Evolutionary conservation across 2,113 vertebrate genomes (phyloP), one percentile per base, ranked within the genome.

Genomic region (Cryptomyrus ogoouensis): DNA sequence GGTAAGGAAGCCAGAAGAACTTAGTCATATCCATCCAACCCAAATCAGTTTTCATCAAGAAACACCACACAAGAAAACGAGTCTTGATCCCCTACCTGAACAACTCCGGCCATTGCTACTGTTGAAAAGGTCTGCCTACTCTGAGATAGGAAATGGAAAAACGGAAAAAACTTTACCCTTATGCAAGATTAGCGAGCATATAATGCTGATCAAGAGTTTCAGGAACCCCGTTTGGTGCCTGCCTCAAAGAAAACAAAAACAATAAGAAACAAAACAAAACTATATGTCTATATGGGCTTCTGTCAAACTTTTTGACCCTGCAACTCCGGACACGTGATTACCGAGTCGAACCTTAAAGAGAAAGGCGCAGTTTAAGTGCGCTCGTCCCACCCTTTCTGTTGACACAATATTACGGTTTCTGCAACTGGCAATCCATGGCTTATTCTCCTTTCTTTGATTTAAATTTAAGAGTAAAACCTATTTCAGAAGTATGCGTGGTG

Each of bases 301-400:
- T 89, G 88, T 89, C 74, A 89, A 89, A 56, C 88, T 89, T 89
- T 89, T 89, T 83, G 49, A 89, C 88, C 70, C 49, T n/a, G 35
- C 21, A 39, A 13, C 85, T 31, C 47, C 17, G 5, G 49, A 80
- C 88, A 83, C 88, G 88, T 89, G 88, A 89, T 56, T 42, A 21
- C 15, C 31, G 27, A 53, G n/a, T n/a, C 7, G 47, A 52, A 5
- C 35, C 88, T 83, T 89, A 89, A 89, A 89, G 88, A 2, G 88
- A 53, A 70, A 89, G 8, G 49, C 74, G 1, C 15, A 24, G n/a
- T 31, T 24, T 9, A 2, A n/a, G 8, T 39, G 44, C 83, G 21
- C 39, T 10, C 8, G 21, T 87, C 44, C 83, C 35, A 19, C 74
- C 83, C 83, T 4, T 8, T 24, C 19, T n/a, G 42, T 27, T 62